A percentile compares a stretch with the other conserved stretches of the same genome.
These are phyloP conservation scores for Eupithecia tripunctaria DNA, from an alignment of 2,888 invertebrate genomes.

Conservation along the genomic window DNA sequence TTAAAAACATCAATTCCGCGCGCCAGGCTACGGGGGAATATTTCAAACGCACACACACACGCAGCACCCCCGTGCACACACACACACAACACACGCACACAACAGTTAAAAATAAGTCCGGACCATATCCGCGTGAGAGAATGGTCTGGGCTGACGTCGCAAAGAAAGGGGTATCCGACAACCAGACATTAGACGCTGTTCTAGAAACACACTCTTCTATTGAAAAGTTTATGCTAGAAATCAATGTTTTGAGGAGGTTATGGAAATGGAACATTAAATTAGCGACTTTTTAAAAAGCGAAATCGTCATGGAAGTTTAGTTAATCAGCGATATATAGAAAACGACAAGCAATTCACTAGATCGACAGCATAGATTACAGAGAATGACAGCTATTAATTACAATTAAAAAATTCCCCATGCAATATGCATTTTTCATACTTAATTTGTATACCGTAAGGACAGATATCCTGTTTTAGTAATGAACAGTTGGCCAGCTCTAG, in stretches of 20 bases:
- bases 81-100: slow-evolving; percentile 68
- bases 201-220: slow-evolving; percentile 24
- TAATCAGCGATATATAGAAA: slow-evolving; percentile 11
- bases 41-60: slow-evolving; percentile 77
- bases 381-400: slow-evolving; percentile 26
- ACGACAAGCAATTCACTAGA: slow-evolving; percentile 20
- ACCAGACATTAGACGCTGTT: slow-evolving; percentile 26
- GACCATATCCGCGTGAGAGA: slow-evolving; percentile 77
- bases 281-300: background rate
- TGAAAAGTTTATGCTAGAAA: background rate
- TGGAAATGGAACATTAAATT: background rate
- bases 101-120: slow-evolving; percentile 79
- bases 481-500: slow-evolving; percentile 71
- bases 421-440: slow-evolving; percentile 37
- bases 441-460: slow-evolving; percentile 44
- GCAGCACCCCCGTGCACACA: slow-evolving; percentile 60
- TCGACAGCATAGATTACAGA: slow-evolving; percentile 26
- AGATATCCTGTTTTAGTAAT: slow-evolving; percentile 61
- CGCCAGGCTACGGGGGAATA: slow-evolving; percentile 75
- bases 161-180: slow-evolving; percentile 56
- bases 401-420: slow-evolving; percentile 34
- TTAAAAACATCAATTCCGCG: slow-evolving; percentile 83
- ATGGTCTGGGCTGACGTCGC: slow-evolving; percentile 58
- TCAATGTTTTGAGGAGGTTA: background rate
- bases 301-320: background rate